Evolutionary conservation across 2,888 invertebrate genomes (phyloP), one percentile per base, ranked within the genome.

Genomic region (Nomada flava): DNA sequence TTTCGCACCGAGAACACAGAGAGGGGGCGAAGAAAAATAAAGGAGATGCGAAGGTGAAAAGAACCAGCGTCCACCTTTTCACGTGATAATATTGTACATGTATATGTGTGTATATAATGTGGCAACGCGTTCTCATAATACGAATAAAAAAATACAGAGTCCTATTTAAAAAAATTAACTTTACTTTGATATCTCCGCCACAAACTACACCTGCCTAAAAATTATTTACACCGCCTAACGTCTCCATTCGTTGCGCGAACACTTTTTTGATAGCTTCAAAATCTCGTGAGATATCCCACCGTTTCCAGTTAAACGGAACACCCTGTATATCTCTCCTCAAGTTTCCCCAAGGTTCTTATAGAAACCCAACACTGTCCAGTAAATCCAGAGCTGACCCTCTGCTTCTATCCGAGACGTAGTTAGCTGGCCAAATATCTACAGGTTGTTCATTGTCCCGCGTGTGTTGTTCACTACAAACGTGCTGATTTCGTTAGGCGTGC

Each of bases 361-460:
- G 72, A 78, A 73, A 68, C 70, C 67, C 55, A 70, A 64, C 65
- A 20, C 67, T 47, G 36, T 42, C 68, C 47, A 23, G 59, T 62
- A 73, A 76, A 76, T 60, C 55, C 67, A 44, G 59, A 36, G 55
- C 52, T 72, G 70, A 76, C 79, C 57, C 75, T n/a, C 59, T 26
- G 26, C 68, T 47, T 36, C 59, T 64, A 60, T 69, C 65, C 65
- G 76, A 64, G 83, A 65, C 59, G 52, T 69, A 67, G 59, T 79
- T 75, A 77, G 70, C 73, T 76, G 74, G 83, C 85, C 83, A 88
- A 91, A 88, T 91, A 89, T 90, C 91, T 91, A 92, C 92, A 92
- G 92, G 92, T 92, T 91, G 92, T 90, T 91, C 91, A 90, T 91
- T 91, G 89, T 90, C 88, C 87, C 83, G 80, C 69, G 79, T 84